Conservation (phyloP, 2,113 vertebrate genomes). For the Notarius lentiginosus region DNA sequence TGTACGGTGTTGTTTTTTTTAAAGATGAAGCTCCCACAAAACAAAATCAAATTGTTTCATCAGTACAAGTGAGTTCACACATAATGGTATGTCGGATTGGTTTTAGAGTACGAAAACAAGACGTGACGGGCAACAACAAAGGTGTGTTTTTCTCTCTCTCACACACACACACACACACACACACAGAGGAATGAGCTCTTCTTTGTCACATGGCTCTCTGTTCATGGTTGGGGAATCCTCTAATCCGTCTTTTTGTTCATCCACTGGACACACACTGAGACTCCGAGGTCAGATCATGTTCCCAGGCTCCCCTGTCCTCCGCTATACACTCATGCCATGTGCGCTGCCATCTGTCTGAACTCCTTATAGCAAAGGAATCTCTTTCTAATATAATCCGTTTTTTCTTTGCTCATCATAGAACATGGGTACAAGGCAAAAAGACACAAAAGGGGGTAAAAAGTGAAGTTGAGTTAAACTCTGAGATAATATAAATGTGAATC, state of each 20-base stretch:
- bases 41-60: neutral
- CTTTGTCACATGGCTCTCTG: conserved; percentile 31
- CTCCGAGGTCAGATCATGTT: conserved; percentile 24
- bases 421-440: neutral
- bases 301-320: conserved; percentile 26
- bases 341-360: conserved; percentile 34
- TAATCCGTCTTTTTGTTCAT: conserved; percentile 21
- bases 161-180: neutral
- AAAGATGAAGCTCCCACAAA: neutral
- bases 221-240: conserved; percentile 36
- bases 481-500: neutral
- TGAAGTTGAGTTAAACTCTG: neutral
- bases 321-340: conserved; percentile 24
- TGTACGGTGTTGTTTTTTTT: neutral
- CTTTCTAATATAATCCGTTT: conserved; percentile 12
- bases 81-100: neutral
- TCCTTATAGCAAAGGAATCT: conserved; percentile 17
- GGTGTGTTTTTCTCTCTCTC: neutral
- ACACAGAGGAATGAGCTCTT: neutral
- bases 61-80: conserved; percentile 5
- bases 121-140: conserved; percentile 29
- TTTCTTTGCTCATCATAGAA: neutral
- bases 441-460: neutral
- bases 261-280: conserved; percentile 28
- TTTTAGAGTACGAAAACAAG: neutral